A percentile compares a stretch with the other conserved stretches of the same genome.
Conservation (phyloP, 2,797 vertebrate species). For the Hippopotamyrus pictus region DNA sequence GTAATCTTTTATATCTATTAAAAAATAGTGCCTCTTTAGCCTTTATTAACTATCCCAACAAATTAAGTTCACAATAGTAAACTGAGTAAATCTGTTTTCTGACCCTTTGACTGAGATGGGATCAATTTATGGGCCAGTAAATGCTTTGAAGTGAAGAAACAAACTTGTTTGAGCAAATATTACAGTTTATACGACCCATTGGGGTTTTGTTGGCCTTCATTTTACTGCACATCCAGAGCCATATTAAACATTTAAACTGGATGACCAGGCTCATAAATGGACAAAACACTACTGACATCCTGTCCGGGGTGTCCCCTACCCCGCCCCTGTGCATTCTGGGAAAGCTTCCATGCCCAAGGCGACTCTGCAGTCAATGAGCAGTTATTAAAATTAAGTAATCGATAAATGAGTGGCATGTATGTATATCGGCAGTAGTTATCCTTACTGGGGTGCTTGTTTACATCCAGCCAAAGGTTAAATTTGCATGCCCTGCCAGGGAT, state of each 20-base stretch:
- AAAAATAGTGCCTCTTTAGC: neutral
- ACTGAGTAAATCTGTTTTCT: neutral
- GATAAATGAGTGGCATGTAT: neutral
- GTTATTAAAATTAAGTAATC: neutral
- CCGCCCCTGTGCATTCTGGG: neutral
- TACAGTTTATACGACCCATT: neutral
- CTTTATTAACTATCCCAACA: neutral
- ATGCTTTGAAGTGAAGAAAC: neutral
- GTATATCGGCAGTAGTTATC: neutral
- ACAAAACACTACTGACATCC: neutral
- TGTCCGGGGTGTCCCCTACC: neutral
- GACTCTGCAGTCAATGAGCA: neutral
- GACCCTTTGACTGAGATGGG: neutral
- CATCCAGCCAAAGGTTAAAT: neutral
- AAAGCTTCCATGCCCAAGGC: neutral
- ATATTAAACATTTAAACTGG: constrained; percentile 1
- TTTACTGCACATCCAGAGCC: neutral
- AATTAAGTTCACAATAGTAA: neutral
- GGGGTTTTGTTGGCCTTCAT: neutral
- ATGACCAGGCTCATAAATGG: neutral
- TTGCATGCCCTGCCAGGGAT: neutral
- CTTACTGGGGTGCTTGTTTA: neutral
- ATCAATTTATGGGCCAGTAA: neutral
- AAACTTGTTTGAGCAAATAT: neutral
- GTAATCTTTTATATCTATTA: neutral